Percentiles rank a stretch among this genome's conserved stretches.
These are phyloP conservation scores for Pseudococcus jackbeardsleyi DNA, from an alignment of 2,888 invertebrate genomes.

Conservation along the genomic window DNA sequence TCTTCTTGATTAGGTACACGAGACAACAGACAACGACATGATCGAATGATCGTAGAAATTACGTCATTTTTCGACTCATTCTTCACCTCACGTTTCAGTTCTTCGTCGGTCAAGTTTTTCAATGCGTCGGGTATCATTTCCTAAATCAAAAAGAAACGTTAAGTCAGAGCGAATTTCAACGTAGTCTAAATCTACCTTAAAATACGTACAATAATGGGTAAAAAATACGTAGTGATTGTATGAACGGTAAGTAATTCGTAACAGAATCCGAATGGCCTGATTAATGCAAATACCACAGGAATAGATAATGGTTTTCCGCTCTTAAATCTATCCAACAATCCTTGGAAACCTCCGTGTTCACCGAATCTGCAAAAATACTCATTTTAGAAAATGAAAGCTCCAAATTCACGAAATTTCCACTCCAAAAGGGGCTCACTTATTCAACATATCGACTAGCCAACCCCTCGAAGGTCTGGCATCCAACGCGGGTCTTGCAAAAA, in stretches of 20 bases:
- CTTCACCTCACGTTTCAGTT: constrained; percentile 94
- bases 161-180: background rate
- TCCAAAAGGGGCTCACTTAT: constrained; percentile 74
- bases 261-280: constrained; percentile 93
- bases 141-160: constrained; percentile 69
- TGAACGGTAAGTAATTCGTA: constrained; percentile 90
- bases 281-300: constrained; percentile 83
- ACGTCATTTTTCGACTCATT: constrained; percentile 96
- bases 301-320: constrained; percentile 80
- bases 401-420: background rate
- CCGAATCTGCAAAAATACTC: constrained; percentile 78
- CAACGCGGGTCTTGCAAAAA: constrained; percentile 80
- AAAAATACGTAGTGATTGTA: constrained; percentile 91
- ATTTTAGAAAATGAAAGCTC: background rate
- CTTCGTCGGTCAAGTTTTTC: constrained; percentile 94
- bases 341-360: constrained; percentile 88
- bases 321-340: constrained; percentile 86
- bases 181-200: background rate
- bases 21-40: constrained; percentile 89
- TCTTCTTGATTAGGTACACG: constrained; percentile 89
- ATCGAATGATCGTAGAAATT: constrained; percentile 93
- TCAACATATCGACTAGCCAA: constrained; percentile 96
- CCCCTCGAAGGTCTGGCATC: constrained; percentile 91
- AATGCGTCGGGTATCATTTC: constrained; percentile 90
- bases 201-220: constrained; percentile 86